Percentiles rank a stretch among this genome's conserved stretches.
Conservation (phyloP, 2,797 vertebrate species). For the Alca torda region DNA sequence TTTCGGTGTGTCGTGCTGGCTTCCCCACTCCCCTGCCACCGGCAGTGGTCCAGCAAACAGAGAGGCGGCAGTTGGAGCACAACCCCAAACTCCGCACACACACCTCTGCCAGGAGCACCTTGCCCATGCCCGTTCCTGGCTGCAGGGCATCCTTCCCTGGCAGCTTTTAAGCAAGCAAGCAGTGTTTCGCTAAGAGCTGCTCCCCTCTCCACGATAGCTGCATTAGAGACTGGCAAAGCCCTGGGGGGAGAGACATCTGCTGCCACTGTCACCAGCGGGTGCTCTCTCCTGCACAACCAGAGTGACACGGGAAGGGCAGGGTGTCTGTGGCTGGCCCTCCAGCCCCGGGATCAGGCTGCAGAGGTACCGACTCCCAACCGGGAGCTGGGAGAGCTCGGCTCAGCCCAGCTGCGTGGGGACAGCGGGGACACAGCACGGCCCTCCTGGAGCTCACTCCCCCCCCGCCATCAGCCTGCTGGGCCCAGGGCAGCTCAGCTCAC, state of each 20-base stretch:
- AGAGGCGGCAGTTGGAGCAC: not conserved
- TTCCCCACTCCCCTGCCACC: not conserved
- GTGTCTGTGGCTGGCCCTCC: fast-evolving
- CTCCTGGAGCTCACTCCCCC: not conserved
- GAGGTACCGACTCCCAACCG: fast-evolving
- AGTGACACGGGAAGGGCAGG: not conserved
- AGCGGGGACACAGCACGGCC: fast-evolving
- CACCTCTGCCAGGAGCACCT: not conserved
- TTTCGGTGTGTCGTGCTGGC: fast-evolving
- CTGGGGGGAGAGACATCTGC: not conserved
- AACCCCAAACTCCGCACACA: fast-evolving
- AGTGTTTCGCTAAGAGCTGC: not conserved
- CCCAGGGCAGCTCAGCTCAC: not conserved
- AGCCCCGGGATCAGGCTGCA: not conserved
- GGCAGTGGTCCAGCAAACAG: not conserved
- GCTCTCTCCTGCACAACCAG: not conserved
- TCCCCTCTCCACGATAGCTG: fast-evolving
- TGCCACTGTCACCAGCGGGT: fast-evolving
- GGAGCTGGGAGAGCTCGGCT: not conserved
- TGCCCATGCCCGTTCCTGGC: fast-evolving
- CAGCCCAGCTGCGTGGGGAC: not conserved
- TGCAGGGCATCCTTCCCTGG: not conserved
- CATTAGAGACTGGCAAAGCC: fast-evolving
- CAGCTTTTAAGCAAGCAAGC: not conserved
- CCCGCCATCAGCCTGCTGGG: fast-evolving